A percentile compares a stretch with the other conserved stretches of the same genome.
Evolutionary conservation across 1,140 invertebrate genomes (phyloP).

Genomic region (Gonatopus flavifemur): DNA sequence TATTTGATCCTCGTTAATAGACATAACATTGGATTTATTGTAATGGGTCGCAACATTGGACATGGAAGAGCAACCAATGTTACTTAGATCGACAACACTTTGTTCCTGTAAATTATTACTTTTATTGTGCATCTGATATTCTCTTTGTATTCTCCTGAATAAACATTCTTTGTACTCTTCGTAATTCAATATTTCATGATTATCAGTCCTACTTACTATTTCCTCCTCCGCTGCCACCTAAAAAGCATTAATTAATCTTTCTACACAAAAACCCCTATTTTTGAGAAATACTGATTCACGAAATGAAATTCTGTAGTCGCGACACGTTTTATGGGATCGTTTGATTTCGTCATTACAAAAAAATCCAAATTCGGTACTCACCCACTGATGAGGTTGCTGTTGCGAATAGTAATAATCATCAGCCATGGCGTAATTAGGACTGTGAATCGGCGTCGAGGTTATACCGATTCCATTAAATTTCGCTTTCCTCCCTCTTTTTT

Average conservation of each 20-base stretch:
- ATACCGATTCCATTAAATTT: conserved; percentile 28
- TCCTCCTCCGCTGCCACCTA: conserved; percentile 47
- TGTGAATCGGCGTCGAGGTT: conserved; percentile 38
- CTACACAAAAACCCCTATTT: no score
- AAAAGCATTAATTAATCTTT: no score
- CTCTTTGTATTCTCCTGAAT: conserved; percentile 30
- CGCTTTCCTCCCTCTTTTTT: conserved; percentile 34
- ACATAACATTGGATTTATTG: conserved; percentile 10
- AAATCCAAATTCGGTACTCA: no score
- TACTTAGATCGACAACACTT: conserved; percentile 33
- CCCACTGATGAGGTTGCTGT: conserved; percentile 37
- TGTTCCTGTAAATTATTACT: conserved; percentile 32
- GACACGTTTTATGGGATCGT: no score
- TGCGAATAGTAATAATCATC: conserved; percentile 34
- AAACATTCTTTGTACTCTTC: conserved; percentile 42
- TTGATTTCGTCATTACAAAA: no score
- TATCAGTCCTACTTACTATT: conserved; percentile 35
- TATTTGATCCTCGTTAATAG: conserved; percentile 11
- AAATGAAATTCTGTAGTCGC: no score
- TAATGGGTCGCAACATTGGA: conserved; percentile 7
- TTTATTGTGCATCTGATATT: conserved; percentile 33
- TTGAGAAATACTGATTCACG: no score
- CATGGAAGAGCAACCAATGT: conserved; percentile 21
- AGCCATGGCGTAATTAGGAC: conserved; percentile 34
- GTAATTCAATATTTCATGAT: conserved; percentile 34